Conservation (phyloP, 1,140 invertebrate species). For the Copidosoma floridanum region DNA sequence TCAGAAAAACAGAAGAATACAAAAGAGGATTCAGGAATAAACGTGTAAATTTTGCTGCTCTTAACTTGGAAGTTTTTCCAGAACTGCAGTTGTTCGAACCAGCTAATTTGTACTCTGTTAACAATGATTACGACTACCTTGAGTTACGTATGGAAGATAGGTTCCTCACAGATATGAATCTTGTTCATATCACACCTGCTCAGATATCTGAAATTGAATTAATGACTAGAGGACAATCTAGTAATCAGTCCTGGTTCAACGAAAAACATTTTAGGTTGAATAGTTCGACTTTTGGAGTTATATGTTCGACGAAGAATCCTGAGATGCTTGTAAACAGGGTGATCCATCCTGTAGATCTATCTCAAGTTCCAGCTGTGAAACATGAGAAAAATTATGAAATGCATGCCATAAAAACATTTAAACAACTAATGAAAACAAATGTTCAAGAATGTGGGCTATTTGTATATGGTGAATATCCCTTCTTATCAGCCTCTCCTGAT, state of each 20-base stretch:
- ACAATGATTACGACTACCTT: constrained; percentile 18
- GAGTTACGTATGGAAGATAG: constrained; percentile 1
- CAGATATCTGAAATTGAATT: constrained; percentile 5
- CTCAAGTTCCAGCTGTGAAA: background rate
- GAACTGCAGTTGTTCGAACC: constrained; percentile 3
- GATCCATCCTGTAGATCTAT: background rate
- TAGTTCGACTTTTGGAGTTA: constrained; percentile 11
- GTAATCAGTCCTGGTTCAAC: background rate
- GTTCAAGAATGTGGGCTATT: too few species aligned
- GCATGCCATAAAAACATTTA: constrained; percentile 8
- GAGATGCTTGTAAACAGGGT: background rate
- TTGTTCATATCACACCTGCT: constrained; percentile 7
- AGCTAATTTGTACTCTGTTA: constrained; percentile 12
- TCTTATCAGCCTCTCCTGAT: too few species aligned
- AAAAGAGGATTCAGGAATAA: background rate
- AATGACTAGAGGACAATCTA: constrained; percentile 5
- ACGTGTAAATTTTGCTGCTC: constrained; percentile 10
- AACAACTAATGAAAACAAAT: too few species aligned
- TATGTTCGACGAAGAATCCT: background rate
- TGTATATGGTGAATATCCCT: too few species aligned
- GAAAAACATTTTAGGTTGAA: constrained; percentile 1
- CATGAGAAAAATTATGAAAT: constrained; percentile 19
- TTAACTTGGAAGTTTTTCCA: background rate
- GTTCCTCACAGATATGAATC: background rate
- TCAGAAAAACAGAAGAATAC: constrained; percentile 3